Evolutionary conservation across 2,797 vertebrate genomes (phyloP).

Genomic region (Lepilemur ruficaudatus): DNA sequence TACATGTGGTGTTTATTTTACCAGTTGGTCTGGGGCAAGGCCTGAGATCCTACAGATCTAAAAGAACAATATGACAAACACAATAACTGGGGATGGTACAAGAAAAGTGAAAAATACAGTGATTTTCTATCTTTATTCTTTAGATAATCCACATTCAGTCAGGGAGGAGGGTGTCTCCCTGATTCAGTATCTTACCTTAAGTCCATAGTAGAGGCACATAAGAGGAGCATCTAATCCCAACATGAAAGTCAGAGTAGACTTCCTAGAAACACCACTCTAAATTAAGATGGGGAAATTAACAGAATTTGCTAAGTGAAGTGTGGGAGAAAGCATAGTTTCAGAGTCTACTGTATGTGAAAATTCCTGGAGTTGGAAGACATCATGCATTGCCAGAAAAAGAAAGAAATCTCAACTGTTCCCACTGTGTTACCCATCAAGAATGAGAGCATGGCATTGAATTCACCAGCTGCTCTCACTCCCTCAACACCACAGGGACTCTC

Average conservation of each 20-base stretch:
- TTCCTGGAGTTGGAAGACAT: background rate
- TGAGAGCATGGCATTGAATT: background rate
- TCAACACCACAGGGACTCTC: background rate
- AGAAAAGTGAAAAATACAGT: background rate
- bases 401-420: background rate
- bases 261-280: background rate
- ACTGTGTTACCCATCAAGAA: background rate
- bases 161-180: background rate
- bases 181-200: background rate
- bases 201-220: background rate
- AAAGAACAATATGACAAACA: background rate
- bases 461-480: background rate
- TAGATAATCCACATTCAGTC: background rate
- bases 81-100: background rate
- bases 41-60: background rate
- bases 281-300: background rate
- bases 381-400: background rate
- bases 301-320: background rate
- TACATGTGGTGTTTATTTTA: no score
- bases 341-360: background rate
- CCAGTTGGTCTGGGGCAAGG: background rate
- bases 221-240: background rate
- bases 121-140: background rate
- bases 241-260: background rate
- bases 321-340: background rate